Base-by-base conservation (phyloP, 2,888 invertebrate genomes). In the Plagodis dolabraria region DNA sequence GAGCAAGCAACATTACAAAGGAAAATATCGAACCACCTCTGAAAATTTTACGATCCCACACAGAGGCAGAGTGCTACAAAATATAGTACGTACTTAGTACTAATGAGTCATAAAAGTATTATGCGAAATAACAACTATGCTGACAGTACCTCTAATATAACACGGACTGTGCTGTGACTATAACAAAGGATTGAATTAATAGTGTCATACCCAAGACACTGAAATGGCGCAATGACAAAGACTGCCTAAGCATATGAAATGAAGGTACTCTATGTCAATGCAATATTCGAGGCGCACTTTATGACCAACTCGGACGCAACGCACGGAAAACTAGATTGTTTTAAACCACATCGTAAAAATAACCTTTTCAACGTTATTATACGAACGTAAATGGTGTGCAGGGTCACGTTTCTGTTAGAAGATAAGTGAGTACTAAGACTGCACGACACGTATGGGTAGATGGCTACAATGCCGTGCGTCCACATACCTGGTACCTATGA, bases 391-490 rank as follows among this genome's bases (percentile, higher is more conserved):
- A 53, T 46, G 10, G 60, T 43, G 53, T 42, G 60, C 33, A 47
- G 47, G 46, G 52, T 56, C 51, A 43, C 53, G 47, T 43, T 46
- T 33, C 53, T 46, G 42, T 57, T 62, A 35, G 34, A 40, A 60
- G 59, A 57, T 65, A 65, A 65, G 57, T 62, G 64, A 65, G 57
- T 59, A 56, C 61, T 64, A 57, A 59, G 63, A 56, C 55, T 63
- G 64, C 64, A 58, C 58, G 46, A 57, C 68, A 68, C 64, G 68
- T 68, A 63, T 61, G 48, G 36, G 57, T 46, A 47, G 53, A 51
- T 43, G 44, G 11, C 33, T 55, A 60, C 66, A 63, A 52, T 54
- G 59, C 53, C 63, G 52, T 57, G 60, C 52, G 53, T 36, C 44
- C 48, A 55, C 64, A 59, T 56, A 53, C 53, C 57, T 47, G 61